Evolutionary conservation across 1,140 invertebrate genomes (phyloP), one percentile per base, ranked within the genome.

Genomic region (Macrobrachium nipponense): DNA sequence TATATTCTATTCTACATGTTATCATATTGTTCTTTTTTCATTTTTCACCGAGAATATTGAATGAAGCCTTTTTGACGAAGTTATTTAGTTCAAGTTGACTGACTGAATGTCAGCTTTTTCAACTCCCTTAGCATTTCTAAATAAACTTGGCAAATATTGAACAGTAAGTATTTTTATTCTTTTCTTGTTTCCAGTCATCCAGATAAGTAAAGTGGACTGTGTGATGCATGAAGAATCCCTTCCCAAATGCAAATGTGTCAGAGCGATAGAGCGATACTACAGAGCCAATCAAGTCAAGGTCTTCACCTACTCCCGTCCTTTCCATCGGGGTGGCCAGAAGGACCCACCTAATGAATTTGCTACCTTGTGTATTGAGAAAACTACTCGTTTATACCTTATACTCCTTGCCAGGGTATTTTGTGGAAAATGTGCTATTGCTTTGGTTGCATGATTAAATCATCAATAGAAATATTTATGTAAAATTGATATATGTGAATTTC

Each of bases 121-220:
- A 51, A 10, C 12, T 10, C 7, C 5, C 7, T 10, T 51, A 10
- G 4, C 27, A 36, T 36, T 36, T 36, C 27, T 36, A 36, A 36
- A 36, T 36, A 36, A 36, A 36, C 27, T 4, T n/a, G n/a, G 4
- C 27, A 17, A 68, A n/a, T n/a, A n/a, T n/a, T n/a, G n/a, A n/a
- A n/a, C n/a, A n/a, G n/a, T n/a, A n/a, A n/a, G n/a, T 85, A 2
- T 51, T 81, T 61, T 18, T 81, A 75, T 77, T 70, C 44, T 81
- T 77, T 88, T n/a, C n/a, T n/a, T n/a, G n/a, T n/a, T n/a, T 66
- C 87, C 94, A 94, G 94, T 91, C 91, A 78, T 96, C 17, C 97
- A 98, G 93, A 97, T 98, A 68, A 98, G 98, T 91, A 96, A 96
- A 89, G 96, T 98, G n/a, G 95, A 96, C 76, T 96, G 97, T 1